phyloP scores from a whole-genome alignment of 2,113 vertebrate genomes.

The Naja naja region DNA sequence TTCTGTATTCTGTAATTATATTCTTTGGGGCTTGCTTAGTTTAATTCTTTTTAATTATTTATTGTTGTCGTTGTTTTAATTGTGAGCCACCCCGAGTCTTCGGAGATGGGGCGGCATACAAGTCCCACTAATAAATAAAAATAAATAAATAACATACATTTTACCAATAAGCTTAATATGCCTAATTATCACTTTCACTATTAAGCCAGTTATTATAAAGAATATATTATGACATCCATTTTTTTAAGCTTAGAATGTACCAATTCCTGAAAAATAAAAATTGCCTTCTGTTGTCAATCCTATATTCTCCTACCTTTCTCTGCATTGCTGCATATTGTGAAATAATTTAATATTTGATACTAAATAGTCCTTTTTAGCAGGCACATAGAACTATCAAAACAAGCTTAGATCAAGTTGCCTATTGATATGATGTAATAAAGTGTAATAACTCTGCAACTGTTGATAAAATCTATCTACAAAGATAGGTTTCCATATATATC shows the following conservation, averaged over 20 bases:
- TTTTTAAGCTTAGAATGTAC: background rate
- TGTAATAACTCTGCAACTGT: conserved; percentile 22
- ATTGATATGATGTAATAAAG: conserved; percentile 44
- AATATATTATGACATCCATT: background rate
- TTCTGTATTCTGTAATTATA: no score
- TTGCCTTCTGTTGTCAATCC: background rate
- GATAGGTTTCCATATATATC: conserved; percentile 15
- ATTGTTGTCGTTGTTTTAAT: no score
- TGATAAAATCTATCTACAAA: conserved; percentile 34
- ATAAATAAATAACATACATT: background rate
- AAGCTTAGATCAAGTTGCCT: conserved; percentile 40
- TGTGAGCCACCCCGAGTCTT: no score
- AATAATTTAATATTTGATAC: conserved; percentile 36
- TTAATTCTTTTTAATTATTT: no score
- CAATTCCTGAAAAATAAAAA: background rate
- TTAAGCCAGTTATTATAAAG: background rate
- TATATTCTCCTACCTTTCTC: background rate
- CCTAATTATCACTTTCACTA: background rate
- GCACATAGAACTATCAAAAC: conserved; percentile 23
- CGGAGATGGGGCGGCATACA: no score
- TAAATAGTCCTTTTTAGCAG: conserved; percentile 29
- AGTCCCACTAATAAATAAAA: no score
- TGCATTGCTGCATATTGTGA: conserved; percentile 17
- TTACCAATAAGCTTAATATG: background rate
- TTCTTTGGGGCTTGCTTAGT: no score